A percentile compares a stretch with the other conserved stretches of the same genome.
These are phyloP conservation scores for Andrena chrysosceles DNA, from an alignment of 2,888 invertebrate genomes.

Conservation along the genomic window DNA sequence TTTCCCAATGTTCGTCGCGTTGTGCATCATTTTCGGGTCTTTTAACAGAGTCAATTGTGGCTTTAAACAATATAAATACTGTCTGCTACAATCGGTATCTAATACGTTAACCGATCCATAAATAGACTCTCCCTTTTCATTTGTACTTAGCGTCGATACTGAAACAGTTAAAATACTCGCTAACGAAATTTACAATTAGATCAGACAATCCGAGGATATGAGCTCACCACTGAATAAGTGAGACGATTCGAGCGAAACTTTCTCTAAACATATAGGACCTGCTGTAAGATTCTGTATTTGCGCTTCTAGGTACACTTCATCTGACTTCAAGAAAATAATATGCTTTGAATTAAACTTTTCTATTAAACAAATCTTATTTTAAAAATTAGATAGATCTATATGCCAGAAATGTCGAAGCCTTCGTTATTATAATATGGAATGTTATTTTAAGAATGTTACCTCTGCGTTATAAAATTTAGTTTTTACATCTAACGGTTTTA, in stretches of 20 bases:
- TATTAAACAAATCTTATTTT: not conserved
- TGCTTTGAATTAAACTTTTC: slow-evolving; percentile 12
- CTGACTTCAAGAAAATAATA: slow-evolving; percentile 85
- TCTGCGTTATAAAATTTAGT: slow-evolving; percentile 99
- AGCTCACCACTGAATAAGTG: slow-evolving; percentile 91
- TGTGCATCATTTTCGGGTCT: slow-evolving; percentile 92
- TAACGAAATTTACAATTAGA: not conserved
- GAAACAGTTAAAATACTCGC: slow-evolving; percentile 59
- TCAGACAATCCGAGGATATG: slow-evolving; percentile 5
- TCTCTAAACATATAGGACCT: slow-evolving; percentile 96
- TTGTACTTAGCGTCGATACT: slow-evolving; percentile 91
- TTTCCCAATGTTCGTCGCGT: slow-evolving; percentile 96
- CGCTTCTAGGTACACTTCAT: slow-evolving; percentile 90
- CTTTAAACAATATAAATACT: slow-evolving; percentile 96
- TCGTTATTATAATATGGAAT: not conserved
- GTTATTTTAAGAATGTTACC: slow-evolving; percentile 82
- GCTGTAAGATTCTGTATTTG: slow-evolving; percentile 97
- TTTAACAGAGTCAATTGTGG: slow-evolving; percentile 91
- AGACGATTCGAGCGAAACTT: slow-evolving; percentile 97
- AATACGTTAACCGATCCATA: slow-evolving; percentile 93
- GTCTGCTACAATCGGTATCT: slow-evolving; percentile 95
- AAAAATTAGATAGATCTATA: slow-evolving; percentile 7
- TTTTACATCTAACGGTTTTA: slow-evolving; percentile 99
- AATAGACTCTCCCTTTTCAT: slow-evolving; percentile 89
- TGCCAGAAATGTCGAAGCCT: not conserved